Conservation (phyloP, 2,888 invertebrate genomes). For the Lottia scabra region DNA sequence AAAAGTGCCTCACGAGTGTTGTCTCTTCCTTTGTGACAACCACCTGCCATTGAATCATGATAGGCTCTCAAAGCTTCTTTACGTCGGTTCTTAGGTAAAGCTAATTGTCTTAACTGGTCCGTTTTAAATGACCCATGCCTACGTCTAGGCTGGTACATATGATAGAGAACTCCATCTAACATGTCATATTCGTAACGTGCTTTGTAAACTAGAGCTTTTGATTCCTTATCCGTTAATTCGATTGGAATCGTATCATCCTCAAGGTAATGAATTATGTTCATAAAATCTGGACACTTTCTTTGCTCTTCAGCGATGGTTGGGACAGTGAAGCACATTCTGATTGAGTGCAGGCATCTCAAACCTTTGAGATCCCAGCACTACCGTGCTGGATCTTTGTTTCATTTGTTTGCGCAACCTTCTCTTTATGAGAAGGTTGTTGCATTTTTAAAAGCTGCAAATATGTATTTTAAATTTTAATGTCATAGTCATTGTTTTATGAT, state of each 20-base stretch:
- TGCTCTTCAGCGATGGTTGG: not conserved
- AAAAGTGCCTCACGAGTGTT: slow-evolving; percentile 9
- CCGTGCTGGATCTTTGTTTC: no score
- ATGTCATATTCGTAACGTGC: not conserved
- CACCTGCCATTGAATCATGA: not conserved
- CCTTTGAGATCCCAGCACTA: no score
- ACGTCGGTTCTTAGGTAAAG: not conserved
- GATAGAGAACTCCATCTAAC: not conserved
- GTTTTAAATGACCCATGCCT: not conserved
- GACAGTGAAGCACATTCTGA: no score
- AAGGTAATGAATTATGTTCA: not conserved
- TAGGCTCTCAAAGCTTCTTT: not conserved
- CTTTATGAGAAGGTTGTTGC: no score
- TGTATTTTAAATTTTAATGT: no score
- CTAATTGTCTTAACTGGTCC: not conserved
- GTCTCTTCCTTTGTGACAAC: slow-evolving; percentile 9
- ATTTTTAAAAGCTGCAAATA: no score
- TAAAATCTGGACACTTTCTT: not conserved
- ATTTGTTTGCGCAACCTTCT: no score
- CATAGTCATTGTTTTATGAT: no score
- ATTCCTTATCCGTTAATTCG: no score
- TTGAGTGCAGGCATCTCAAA: no score
- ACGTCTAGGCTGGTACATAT: not conserved
- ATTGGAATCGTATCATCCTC: not conserved
- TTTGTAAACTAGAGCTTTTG: not conserved